Evolutionary conservation across 2,797 vertebrate genomes (phyloP), one percentile per base, ranked within the genome.

Genomic region (Morus bassanus): DNA sequence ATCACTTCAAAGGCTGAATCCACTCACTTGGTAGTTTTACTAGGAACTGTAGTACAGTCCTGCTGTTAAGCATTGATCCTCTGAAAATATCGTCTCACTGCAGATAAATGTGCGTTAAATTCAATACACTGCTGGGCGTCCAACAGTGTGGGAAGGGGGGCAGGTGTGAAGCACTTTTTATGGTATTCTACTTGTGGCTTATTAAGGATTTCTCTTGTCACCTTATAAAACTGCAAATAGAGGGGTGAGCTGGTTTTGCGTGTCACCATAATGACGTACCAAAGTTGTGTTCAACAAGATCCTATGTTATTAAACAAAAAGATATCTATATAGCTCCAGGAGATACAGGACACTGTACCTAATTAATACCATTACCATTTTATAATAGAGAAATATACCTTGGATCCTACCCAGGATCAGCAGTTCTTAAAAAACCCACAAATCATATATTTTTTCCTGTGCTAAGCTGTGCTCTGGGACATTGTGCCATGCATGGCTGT

Each of bases 61-160:
- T 78, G 79, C 91, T 88, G 93, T 30, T 92, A 15, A 33, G 35
- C 79, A 88, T 43, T 45, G 94, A 96, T 93, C 85, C 67, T 81
- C 65, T 69, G 87, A 85, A 92, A 75, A 85, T 56, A 93, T 14
- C 0, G 0, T n/a, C 86, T 95, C 84, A 31, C 75, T 4, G 18
- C 92, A 96, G 93, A 92, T 96, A 96, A 95, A 87, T 3, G 67
- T 27, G 80, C 74, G 75, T 74, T 95, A 81, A 83, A 93, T 80
- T 78, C 91, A 65, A 1, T 33, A 37, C 33, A 33, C 91, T 83
- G 94, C 88, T 78, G 89, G 76, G 92, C 79, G 91, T 87, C 69
- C 92, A 96, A 28, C 61, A 21, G 73, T 33, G 88, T 69, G 91
- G 80, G 91, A 88, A 67, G 61, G 30, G 16, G 28, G 50, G 85